Evolutionary conservation across 2,888 invertebrate genomes (phyloP).

Genomic region (Incurvaria masculella): DNA sequence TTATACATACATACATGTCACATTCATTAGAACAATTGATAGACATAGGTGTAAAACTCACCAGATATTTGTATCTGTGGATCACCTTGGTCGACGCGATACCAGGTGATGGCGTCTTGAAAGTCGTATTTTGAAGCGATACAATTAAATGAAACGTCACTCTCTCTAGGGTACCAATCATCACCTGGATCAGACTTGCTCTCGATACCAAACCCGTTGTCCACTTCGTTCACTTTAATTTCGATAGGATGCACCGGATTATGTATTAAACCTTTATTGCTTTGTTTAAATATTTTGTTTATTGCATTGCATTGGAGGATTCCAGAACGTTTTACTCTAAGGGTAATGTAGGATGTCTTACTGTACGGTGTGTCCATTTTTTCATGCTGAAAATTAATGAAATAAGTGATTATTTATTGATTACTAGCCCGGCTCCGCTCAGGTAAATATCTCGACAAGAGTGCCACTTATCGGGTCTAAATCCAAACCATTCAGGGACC

Average conservation of each 20-base stretch:
- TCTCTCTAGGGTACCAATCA: conserved; percentile 29
- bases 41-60: neutral
- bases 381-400: conserved; percentile 20
- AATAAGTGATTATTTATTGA: neutral
- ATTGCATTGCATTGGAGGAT: conserved; percentile 30
- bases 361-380: conserved; percentile 20
- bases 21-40: no score
- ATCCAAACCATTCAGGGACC: no score
- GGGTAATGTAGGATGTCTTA: conserved; percentile 23
- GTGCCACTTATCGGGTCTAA: no score
- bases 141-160: conserved; percentile 27
- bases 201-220: conserved; percentile 33
- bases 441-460: no score
- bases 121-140: conserved; percentile 35
- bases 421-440: neutral
- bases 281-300: conserved; percentile 19
- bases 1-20: no score
- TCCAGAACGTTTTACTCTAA: conserved; percentile 22
- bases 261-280: no score
- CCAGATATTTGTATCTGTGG: conserved; percentile 10
- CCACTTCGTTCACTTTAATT: conserved; percentile 32
- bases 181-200: conserved; percentile 19
- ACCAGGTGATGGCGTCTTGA: conserved; percentile 31
- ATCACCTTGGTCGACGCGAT: conserved; percentile 18
- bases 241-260: no score